These are phyloP conservation scores for Bombus balteatus DNA, from an alignment of 1,140 invertebrate species.

Conservation along the genomic window DNA sequence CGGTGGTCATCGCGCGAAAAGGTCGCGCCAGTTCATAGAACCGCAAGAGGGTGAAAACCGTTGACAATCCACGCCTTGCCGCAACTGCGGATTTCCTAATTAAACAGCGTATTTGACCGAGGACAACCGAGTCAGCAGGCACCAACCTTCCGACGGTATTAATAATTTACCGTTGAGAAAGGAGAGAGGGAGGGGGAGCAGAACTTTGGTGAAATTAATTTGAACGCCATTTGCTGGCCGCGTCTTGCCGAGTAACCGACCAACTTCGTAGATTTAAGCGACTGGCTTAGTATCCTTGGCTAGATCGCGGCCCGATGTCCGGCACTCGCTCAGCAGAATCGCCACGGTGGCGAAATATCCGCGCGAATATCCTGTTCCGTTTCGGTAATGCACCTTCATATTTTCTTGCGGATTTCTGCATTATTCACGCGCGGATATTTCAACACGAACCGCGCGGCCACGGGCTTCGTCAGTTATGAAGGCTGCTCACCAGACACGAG, in stretches of 20 bases:
- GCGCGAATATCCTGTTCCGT: conserved; percentile 61
- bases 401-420: conserved; percentile 63
- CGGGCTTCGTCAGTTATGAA: conserved; percentile 29
- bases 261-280: conserved; percentile 62
- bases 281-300: conserved; percentile 8
- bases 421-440: conserved; percentile 54
- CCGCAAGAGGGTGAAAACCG: conserved; percentile 28
- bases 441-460: background rate
- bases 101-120: conserved; percentile 72
- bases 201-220: conserved; percentile 76
- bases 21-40: background rate
- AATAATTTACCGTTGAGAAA: conserved; percentile 70
- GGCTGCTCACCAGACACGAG: background rate
- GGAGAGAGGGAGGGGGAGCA: background rate
- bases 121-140: conserved; percentile 67
- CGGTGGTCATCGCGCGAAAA: conserved; percentile 49
- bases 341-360: conserved; percentile 50
- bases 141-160: conserved; percentile 60
- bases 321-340: conserved; percentile 50
- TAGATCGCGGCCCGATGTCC: conserved; percentile 38
- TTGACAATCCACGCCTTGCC: conserved; percentile 67
- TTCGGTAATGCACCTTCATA: conserved; percentile 55
- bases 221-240: conserved; percentile 66
- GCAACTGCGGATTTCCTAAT: conserved; percentile 76
- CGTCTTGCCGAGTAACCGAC: conserved; percentile 59